A percentile compares a stretch with the other conserved stretches of the same genome.
These are phyloP conservation scores for Apteryx owenii DNA, from an alignment of 2,113 vertebrate genomes.

Conservation along the genomic window DNA sequence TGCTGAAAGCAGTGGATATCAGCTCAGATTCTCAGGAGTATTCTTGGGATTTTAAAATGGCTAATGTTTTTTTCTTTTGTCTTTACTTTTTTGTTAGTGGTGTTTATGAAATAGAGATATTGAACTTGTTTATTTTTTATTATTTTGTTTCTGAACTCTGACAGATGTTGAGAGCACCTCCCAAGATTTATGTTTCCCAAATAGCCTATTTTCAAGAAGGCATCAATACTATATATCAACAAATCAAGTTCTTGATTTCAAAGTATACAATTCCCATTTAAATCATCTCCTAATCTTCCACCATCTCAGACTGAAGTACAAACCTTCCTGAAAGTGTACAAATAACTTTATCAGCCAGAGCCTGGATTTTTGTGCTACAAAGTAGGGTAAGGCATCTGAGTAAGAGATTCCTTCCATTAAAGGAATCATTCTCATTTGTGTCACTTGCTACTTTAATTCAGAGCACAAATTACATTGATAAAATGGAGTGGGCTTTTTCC, in stretches of 20 bases:
- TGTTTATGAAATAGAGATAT: neutral
- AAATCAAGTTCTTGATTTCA: neutral
- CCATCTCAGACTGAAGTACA: neutral
- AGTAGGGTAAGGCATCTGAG: neutral
- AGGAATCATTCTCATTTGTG: neutral
- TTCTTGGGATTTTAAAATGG: neutral
- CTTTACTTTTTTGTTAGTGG: rapidly evolving
- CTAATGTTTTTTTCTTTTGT: neutral
- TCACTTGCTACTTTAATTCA: neutral
- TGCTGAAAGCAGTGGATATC: neutral
- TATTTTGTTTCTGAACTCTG: neutral
- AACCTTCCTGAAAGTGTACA: neutral
- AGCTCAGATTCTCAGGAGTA: neutral
- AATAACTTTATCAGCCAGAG: neutral
- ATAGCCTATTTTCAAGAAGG: neutral
- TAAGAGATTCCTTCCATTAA: neutral
- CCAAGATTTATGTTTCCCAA: neutral
- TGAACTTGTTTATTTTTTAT: neutral
- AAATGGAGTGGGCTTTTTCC: neutral
- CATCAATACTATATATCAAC: neutral
- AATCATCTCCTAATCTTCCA: neutral
- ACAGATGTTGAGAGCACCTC: neutral
- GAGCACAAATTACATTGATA: neutral
- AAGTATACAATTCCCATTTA: neutral
- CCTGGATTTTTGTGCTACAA: neutral